A percentile compares a stretch with the other conserved stretches of the same genome.
Evolutionary conservation across 1,140 invertebrate species (phyloP).

Genomic region (Riptortus pedestris): DNA sequence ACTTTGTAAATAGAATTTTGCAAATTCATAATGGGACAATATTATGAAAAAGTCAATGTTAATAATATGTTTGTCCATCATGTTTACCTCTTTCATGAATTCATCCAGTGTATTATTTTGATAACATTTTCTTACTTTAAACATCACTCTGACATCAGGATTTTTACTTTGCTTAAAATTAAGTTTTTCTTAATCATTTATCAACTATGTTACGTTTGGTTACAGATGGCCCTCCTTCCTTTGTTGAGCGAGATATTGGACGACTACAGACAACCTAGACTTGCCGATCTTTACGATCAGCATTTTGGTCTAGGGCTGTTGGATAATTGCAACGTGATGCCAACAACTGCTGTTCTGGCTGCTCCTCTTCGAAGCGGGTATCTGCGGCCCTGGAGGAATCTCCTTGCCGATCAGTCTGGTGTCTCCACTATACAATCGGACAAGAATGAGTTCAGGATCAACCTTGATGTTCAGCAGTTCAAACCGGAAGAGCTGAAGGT

Average conservation of each 20-base stretch:
- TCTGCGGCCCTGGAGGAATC: constrained; percentile 24
- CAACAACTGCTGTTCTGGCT: constrained; percentile 31
- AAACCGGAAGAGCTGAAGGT: constrained; percentile 67
- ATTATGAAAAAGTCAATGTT: too few species aligned
- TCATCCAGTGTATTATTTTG: too few species aligned
- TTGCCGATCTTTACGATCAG: constrained; percentile 36
- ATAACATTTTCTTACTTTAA: too few species aligned
- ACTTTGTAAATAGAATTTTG: too few species aligned
- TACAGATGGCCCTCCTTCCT: constrained; percentile 28
- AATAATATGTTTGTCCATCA: too few species aligned
- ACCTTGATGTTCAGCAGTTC: constrained; percentile 64
- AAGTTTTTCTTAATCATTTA: too few species aligned
- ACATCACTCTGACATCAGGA: too few species aligned
- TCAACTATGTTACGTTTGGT: background rate
- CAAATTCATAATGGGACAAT: too few species aligned
- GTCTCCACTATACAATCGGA: constrained; percentile 23
- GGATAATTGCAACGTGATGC: constrained; percentile 32
- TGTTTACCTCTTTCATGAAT: too few species aligned
- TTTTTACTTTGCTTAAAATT: too few species aligned
- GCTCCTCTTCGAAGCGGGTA: constrained; percentile 22
- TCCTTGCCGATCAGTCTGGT: constrained; percentile 26
- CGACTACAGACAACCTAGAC: constrained; percentile 34
- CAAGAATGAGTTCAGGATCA: constrained; percentile 38
- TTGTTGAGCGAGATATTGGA: constrained; percentile 30
- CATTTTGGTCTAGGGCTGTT: constrained; percentile 34